A percentile compares a stretch with the other conserved stretches of the same genome.
phyloP scores from a whole-genome alignment of 2,113 vertebrate genomes.

The Xenopus laevis region DNA sequence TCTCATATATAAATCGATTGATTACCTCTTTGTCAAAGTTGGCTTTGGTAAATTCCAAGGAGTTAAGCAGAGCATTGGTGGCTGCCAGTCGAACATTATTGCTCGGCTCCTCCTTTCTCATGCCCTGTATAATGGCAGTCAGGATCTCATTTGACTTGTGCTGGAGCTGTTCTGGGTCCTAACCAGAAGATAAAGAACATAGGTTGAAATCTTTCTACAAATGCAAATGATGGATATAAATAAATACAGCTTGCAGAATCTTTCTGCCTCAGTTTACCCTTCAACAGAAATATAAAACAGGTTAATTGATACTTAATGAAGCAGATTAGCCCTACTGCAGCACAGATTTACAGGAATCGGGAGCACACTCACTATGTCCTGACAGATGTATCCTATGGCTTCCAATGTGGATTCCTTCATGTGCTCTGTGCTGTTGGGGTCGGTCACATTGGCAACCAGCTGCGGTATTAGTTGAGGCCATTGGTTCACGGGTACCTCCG shows the following conservation, averaged over 20 bases:
- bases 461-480: conserved; percentile 97
- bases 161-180: conserved; percentile 98
- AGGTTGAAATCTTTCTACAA: conserved; percentile 18
- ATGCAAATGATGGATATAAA: neutral
- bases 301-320: too few species aligned
- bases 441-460: conserved; percentile 91
- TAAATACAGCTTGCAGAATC: too few species aligned
- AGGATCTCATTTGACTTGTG: conserved; percentile 97
- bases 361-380: conserved; percentile 87
- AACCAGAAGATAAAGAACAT: neutral
- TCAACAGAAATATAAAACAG: rapidly evolving
- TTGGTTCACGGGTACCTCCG: conserved; percentile 92
- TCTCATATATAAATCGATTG: too few species aligned
- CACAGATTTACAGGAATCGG: too few species aligned
- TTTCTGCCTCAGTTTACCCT: neutral
- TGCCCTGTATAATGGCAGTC: conserved; percentile 97
- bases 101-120: conserved; percentile 98
- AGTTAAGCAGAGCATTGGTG: conserved; percentile 96
- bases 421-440: conserved; percentile 91
- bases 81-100: conserved; percentile 97
- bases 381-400: conserved; percentile 98
- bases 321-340: too few species aligned
- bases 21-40: conserved; percentile 97
- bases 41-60: conserved; percentile 96
- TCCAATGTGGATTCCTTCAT: conserved; percentile 98